phyloP scores from a whole-genome alignment of 2,113 vertebrate species.

The Odocoileus virginianus region DNA sequence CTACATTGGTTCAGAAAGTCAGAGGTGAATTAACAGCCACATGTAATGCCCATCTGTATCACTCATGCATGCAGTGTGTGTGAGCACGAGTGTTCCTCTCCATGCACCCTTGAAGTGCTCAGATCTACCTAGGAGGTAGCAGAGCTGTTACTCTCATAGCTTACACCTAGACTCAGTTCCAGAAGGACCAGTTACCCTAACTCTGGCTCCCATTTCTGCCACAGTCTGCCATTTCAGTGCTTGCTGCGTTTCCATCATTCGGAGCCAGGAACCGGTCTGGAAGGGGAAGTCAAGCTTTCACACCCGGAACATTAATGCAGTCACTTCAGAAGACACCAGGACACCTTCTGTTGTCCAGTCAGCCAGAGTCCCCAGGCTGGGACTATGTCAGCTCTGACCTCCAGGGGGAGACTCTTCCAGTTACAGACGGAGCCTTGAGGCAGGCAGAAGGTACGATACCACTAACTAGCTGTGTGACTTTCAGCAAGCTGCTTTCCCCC shows the following conservation, averaged over 20 bases:
- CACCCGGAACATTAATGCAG: neutral
- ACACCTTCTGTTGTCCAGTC: neutral
- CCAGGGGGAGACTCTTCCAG: neutral
- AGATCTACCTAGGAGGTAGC: neutral
- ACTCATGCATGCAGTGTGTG: too few relatives aligned
- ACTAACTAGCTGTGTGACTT: neutral
- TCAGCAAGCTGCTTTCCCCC: neutral
- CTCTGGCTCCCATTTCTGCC: neutral
- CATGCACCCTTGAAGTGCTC: neutral
- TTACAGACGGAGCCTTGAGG: neutral
- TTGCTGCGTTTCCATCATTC: neutral
- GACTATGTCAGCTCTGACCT: neutral
- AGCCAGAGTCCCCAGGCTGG: neutral
- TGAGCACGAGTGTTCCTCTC: rapidly evolving
- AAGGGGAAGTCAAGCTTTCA: neutral
- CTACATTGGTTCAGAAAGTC: neutral
- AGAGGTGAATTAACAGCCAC: neutral
- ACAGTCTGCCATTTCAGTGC: neutral
- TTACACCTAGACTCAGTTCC: neutral
- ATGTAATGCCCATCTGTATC: neutral
- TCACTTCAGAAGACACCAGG: neutral
- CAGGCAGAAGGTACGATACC: neutral
- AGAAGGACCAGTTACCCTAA: neutral
- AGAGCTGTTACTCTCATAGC: neutral
- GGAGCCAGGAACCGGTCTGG: neutral